Conservation (phyloP, 2,888 invertebrate genomes). For the Lochmaea capreae region DNA sequence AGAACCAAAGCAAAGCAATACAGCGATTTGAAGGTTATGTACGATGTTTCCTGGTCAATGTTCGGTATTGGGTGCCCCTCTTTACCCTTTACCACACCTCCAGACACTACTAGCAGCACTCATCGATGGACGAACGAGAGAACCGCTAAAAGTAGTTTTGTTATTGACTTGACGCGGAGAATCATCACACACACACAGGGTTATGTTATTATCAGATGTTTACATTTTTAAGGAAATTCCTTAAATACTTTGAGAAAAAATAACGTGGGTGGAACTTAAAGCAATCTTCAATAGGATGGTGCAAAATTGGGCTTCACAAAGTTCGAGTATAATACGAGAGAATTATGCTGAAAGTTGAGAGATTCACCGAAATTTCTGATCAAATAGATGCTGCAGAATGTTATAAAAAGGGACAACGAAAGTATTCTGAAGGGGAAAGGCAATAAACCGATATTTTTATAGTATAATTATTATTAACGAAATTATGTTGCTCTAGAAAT, state of each 20-base stretch:
- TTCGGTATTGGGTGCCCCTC: constrained; percentile 52
- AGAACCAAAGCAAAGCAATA: constrained; percentile 54
- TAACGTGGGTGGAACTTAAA: neutral
- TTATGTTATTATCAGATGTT: constrained; percentile 18
- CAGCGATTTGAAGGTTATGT: constrained; percentile 57
- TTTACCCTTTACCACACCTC: constrained; percentile 46
- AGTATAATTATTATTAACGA: no score
- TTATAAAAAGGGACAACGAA: no score
- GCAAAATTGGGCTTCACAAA: neutral
- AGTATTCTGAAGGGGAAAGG: no score
- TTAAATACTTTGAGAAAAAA: neutral
- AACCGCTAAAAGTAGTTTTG: constrained; percentile 43
- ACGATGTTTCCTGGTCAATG: constrained; percentile 59
- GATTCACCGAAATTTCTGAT: no score
- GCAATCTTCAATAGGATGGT: neutral
- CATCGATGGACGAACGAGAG: constrained; percentile 27
- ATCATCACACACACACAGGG: constrained; percentile 7
- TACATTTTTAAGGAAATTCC: constrained; percentile 17
- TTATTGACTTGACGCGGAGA: constrained; percentile 12
- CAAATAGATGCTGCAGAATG: no score
- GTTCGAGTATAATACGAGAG: no score
- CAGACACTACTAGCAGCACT: constrained; percentile 45
- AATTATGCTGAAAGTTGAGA: no score
- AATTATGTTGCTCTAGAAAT: no score
- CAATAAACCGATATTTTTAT: no score